These are phyloP conservation scores for Exocentrus adspersus DNA, from an alignment of 2,888 invertebrate genomes.

Conservation along the genomic window DNA sequence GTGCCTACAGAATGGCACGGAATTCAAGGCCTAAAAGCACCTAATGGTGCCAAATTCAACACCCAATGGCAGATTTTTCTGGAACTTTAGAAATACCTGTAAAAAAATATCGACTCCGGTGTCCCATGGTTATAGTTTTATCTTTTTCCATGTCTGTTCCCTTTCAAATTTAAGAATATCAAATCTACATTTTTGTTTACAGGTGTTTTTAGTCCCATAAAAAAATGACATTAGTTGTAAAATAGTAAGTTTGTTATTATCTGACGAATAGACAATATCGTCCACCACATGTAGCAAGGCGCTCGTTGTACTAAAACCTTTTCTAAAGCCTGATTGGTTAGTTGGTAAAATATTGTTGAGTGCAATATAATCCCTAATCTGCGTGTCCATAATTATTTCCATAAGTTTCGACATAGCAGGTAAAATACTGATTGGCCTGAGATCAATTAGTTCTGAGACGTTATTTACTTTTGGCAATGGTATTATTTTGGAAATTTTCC, in stretches of 20 bases:
- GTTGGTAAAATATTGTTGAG: not conserved
- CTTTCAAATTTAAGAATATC: no score
- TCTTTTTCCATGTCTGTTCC: no score
- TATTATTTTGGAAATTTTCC: slow-evolving; percentile 16
- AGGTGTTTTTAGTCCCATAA: no score
- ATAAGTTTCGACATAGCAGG: slow-evolving; percentile 7
- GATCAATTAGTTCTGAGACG: not conserved
- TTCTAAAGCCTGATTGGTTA: not conserved
- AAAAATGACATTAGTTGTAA: no score
- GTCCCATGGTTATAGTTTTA: no score
- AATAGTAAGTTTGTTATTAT: not conserved
- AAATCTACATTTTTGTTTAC: no score
- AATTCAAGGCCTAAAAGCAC: no score
- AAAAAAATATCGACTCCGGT: no score
- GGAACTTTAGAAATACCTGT: no score
- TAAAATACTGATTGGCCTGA: slow-evolving; percentile 16
- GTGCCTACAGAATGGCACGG: no score
- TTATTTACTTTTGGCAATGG: not conserved
- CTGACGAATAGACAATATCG: not conserved
- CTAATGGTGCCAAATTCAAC: no score
- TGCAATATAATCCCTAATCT: not conserved
- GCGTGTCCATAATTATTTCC: not conserved
- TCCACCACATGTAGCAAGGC: not conserved
- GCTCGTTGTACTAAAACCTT: not conserved
- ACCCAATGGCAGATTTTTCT: no score